Percentiles rank a stretch among this genome's conserved stretches.
Evolutionary conservation across 1,140 invertebrate genomes (phyloP).

Genomic region (Macrobrachium nipponense): DNA sequence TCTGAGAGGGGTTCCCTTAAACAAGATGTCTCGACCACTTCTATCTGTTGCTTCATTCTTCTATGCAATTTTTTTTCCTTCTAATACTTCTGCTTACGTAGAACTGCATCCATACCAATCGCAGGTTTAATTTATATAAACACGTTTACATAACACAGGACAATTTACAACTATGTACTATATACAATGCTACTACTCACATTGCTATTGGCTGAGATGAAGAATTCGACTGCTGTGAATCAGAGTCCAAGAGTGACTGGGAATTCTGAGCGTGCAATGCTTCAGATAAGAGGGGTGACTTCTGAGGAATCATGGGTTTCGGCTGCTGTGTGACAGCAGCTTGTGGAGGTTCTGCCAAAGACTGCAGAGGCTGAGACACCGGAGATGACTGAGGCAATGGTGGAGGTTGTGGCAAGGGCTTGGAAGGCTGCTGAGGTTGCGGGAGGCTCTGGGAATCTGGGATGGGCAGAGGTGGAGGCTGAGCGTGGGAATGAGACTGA

Average conservation of each 20-base stretch:
- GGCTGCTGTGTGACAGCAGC: background rate
- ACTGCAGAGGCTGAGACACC: slow-evolving; percentile 3
- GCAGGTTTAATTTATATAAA: too few species aligned
- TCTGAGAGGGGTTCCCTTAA: too few species aligned
- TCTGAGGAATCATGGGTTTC: background rate
- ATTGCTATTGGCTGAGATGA: slow-evolving; percentile 4
- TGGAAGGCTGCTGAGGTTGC: background rate
- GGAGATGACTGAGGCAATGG: slow-evolving; percentile 26
- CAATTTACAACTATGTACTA: too few species aligned
- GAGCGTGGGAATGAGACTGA: slow-evolving; percentile 21
- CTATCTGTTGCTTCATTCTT: too few species aligned
- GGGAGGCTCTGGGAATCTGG: slow-evolving; percentile 16
- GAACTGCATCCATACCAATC: too few species aligned
- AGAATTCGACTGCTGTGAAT: background rate
- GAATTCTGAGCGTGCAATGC: background rate
- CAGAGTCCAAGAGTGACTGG: background rate
- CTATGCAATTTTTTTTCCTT: too few species aligned
- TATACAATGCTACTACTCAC: too few species aligned
- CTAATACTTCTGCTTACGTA: too few species aligned
- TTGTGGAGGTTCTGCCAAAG: slow-evolving; percentile 14
- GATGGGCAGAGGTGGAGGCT: slow-evolving; percentile 8
- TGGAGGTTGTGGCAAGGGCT: background rate
- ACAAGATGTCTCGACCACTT: too few species aligned
- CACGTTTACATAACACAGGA: too few species aligned
- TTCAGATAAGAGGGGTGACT: background rate